Evolutionary conservation across 2,888 invertebrate genomes (phyloP).

Genomic region (Ypsolopha sequella): DNA sequence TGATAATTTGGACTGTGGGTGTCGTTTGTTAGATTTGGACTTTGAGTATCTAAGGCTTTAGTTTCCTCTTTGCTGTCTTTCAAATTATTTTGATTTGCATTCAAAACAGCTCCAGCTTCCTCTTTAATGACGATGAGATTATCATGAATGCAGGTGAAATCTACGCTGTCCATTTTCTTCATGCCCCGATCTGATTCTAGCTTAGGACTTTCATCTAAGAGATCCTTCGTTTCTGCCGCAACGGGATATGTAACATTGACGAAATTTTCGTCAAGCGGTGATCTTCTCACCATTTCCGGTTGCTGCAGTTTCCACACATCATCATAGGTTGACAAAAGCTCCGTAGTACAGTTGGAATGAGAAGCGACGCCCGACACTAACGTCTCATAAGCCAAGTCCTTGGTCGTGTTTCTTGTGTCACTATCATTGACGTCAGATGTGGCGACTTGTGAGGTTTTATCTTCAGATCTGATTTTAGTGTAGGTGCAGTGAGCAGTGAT

Average conservation of each 20-base stretch:
- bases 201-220: conserved; percentile 22
- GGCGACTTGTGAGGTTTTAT: conserved; percentile 32
- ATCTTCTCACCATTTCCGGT: conserved; percentile 46
- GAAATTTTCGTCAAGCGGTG: conserved; percentile 29
- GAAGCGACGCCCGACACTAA: conserved; percentile 47
- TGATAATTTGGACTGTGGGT: conserved; percentile 27
- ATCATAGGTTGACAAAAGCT: conserved; percentile 35
- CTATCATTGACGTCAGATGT: conserved; percentile 41
- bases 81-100: conserved; percentile 23
- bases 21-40: conserved; percentile 19
- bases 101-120: conserved; percentile 1
- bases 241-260: conserved; percentile 28
- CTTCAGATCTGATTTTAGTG: conserved; percentile 47
- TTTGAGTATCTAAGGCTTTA: conserved; percentile 18
- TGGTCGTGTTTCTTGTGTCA: conserved; percentile 46
- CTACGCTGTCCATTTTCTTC: conserved; percentile 54
- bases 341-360: conserved; percentile 51
- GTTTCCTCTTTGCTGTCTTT: conserved; percentile 20
- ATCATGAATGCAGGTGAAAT: conserved; percentile 44
- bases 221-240: neutral
- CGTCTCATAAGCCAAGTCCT: conserved; percentile 53
- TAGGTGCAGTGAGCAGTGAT: conserved; percentile 53
- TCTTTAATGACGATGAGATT: conserved; percentile 23
- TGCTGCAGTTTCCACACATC: conserved; percentile 45
- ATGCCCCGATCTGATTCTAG: conserved; percentile 27